Evolutionary conservation across 1,140 invertebrate species (phyloP), one percentile per base, ranked within the genome.

Genomic region (Globodera rostochiensis): DNA sequence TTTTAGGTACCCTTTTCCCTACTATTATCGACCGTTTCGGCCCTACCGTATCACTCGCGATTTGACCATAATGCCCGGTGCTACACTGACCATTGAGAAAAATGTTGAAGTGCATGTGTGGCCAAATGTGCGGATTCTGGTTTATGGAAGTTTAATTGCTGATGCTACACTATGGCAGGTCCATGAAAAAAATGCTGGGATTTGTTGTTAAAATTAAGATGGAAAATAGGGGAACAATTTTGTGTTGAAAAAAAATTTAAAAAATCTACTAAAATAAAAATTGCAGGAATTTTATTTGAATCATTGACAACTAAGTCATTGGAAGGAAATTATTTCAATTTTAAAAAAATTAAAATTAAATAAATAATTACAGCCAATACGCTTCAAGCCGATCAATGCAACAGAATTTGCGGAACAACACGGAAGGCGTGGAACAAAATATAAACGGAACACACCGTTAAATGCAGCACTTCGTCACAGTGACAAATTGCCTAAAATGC

Each of bases 61-160:
- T 90, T 93, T 99, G 5, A 99, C 97, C 0, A 93, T 99, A 0
- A 98, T 99, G 96, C 96, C 97, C 0, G 94, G 90, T 15, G 91
- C 93, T 0, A 95, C 94, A 4, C 90, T 99, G 4, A 94, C 93
- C 0, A 95, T 99, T 80, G 93, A 93, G 79, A 94, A 96, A 5
- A 96, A 96, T 7, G 96, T 97, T 2, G 92, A 94, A 4, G 91
- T 99, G 88, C 95, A 98, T 91, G 98, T 99, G 90, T 94, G 94
- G 73, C 96, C 97, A 4, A 97, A 96, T 91, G 95, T 99, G 83
- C 96, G 97, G 0, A 96, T 99, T 82, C 91, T 99, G 11, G 96
- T 98, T 6, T 91, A 99, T 75, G 98, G 98, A 0, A 94, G 94
- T 3, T 90, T 99, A n/a, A 92, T 93, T 81, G 96, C 96, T 4